These are phyloP conservation scores for Calameuta pallipes DNA, from an alignment of 2,888 invertebrate genomes.

Conservation along the genomic window DNA sequence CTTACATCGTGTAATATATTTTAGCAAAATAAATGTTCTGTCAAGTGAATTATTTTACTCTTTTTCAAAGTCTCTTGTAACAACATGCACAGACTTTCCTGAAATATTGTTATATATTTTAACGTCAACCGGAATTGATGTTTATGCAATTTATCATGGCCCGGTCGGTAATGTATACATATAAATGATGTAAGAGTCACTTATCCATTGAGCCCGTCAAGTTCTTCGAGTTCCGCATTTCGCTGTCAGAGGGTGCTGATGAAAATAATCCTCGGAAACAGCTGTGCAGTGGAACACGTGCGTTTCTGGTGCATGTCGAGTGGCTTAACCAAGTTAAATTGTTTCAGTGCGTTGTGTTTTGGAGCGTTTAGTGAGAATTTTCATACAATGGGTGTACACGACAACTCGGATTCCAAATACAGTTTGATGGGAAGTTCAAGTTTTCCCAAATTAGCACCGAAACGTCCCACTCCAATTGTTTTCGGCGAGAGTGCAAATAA, in stretches of 20 bases:
- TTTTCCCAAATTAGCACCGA: constrained; percentile 54
- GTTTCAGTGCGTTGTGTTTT: background rate
- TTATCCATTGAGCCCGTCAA: background rate
- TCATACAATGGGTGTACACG: constrained; percentile 58
- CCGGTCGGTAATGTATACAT: background rate
- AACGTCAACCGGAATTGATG: background rate
- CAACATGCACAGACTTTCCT: background rate
- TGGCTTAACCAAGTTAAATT: background rate
- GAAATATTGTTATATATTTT: background rate
- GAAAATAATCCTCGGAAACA: background rate
- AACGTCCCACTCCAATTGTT: constrained; percentile 49
- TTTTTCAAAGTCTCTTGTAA: background rate
- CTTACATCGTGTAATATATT: constrained; percentile 1
- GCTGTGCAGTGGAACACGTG: background rate
- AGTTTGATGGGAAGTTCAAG: constrained; percentile 50
- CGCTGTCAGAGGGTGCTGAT: background rate
- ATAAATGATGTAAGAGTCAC: background rate
- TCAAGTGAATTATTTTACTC: background rate
- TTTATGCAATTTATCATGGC: background rate
- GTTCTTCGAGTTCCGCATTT: background rate
- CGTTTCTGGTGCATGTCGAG: background rate
- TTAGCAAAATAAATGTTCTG: background rate
- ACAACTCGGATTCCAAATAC: constrained; percentile 60
- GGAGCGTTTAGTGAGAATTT: background rate
- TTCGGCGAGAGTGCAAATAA: constrained; percentile 48